Percentiles rank a stretch among this genome's conserved stretches.
These are phyloP conservation scores for Vidua macroura DNA, from an alignment of 2,113 vertebrate species.

Conservation along the genomic window DNA sequence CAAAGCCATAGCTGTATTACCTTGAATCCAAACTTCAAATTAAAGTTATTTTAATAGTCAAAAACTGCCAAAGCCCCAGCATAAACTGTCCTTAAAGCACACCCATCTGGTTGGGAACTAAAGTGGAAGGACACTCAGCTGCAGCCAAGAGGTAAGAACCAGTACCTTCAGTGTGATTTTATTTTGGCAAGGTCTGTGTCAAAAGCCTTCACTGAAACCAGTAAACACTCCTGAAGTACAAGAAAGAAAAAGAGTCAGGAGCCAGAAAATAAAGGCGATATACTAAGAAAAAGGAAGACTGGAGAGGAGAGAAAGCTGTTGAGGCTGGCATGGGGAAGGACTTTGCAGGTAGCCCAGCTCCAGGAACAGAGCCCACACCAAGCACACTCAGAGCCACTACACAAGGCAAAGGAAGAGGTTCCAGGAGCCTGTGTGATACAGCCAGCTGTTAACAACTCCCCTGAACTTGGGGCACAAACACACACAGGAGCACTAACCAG, in stretches of 20 bases:
- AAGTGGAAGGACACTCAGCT: background rate
- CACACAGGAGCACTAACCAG: background rate
- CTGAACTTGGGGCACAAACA: background rate
- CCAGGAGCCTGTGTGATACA: background rate
- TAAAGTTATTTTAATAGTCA: background rate
- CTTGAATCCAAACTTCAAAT: background rate
- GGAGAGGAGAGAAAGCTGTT: background rate
- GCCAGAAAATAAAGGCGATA: background rate
- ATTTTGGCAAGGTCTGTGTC: background rate
- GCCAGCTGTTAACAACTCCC: background rate
- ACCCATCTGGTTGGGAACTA: background rate
- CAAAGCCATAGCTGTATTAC: background rate
- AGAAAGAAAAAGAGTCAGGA: background rate
- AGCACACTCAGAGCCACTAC: background rate
- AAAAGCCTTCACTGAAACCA: background rate
- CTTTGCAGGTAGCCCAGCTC: background rate
- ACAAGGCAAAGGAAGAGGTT: fast-evolving
- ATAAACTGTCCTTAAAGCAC: background rate
- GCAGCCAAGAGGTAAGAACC: background rate
- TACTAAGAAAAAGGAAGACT: background rate
- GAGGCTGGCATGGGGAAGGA: background rate
- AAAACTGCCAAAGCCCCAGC: background rate
- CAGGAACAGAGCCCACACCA: background rate
- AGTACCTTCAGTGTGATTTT: background rate
- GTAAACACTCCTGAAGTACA: background rate